These are phyloP conservation scores for Drosophila rubida DNA, from an alignment of 2,888 invertebrate genomes.

Conservation along the genomic window DNA sequence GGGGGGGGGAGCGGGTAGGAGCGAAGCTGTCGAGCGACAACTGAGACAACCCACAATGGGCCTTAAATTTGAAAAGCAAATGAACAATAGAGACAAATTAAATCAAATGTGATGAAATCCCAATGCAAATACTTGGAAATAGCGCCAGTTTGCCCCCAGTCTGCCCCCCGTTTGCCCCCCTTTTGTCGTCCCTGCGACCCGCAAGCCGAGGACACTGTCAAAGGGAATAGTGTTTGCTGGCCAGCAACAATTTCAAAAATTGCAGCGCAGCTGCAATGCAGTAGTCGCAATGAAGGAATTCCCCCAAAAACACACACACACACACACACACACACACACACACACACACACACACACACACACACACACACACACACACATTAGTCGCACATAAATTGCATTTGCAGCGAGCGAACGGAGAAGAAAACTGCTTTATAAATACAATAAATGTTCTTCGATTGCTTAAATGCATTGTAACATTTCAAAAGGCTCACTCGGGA, in stretches of 20 bases:
- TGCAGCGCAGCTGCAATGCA: not conserved
- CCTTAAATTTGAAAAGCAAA: constrained; percentile 62
- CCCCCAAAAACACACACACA: not conserved
- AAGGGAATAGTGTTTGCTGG: not conserved
- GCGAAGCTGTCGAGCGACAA: not conserved
- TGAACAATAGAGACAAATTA: constrained; percentile 50
- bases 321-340: no score
- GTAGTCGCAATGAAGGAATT: not conserved
- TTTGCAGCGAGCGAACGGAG: no score
- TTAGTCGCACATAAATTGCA: no score
- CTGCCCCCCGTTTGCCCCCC: no score
- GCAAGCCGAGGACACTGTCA: not conserved
- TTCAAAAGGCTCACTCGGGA: no score
- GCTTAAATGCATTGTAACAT: no score
- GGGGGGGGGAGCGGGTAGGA: no score
- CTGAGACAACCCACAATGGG: constrained; percentile 37
- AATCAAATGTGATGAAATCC: constrained; percentile 36
- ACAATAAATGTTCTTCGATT: not conserved
- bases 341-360: no score
- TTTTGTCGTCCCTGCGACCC: not conserved
- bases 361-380: no score
- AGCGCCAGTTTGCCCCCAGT: no score
- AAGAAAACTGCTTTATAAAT: no score
- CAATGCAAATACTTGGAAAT: constrained; percentile 7
- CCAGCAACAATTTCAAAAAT: not conserved